Evolutionary conservation across 1,140 invertebrate genomes (phyloP), one percentile per base, ranked within the genome.

Genomic region (Campoletis sonorensis): DNA sequence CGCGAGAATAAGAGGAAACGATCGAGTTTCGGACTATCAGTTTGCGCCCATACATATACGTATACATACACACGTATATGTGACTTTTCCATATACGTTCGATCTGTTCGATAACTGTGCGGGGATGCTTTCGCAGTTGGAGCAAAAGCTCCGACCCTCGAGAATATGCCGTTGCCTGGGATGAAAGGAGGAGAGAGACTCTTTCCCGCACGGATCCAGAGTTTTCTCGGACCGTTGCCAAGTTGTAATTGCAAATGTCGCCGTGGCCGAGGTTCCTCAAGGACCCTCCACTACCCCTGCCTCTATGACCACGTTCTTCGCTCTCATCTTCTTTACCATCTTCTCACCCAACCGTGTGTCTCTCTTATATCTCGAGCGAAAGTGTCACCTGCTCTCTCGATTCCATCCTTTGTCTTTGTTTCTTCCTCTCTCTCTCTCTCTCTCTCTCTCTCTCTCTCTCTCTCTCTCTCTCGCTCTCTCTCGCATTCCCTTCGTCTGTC

Each of bases 181-280:
- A 21, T 16, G 27, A 30, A 33, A 21, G 4, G 26, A 67, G 21
- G 30, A 33, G 27, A 33, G 27, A 70, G 15, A 70, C 27, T 70
- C 27, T 70, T 33, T 18, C 26, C 27, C 67, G 67, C 67, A 70
- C 21, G 67, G 27, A 70, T 70, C 15, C 16, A 79, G 61, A n/a
- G 58, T 27, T 26, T 37, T 49, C 68, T 64, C 79, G 49, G 67
- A 67, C 73, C 80, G 75, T 70, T 77, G 68, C 80, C 76, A 81
- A 75, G 75, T 86, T 85, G 82, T 85, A 85, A 83, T 84, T 84
- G 82, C 82, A 82, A 86, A 85, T 84, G 78, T 78, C 80, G 58
- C 82, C 68, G 64, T 72, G 64, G 73, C 77, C 45, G 64, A 81
- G 64, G 80, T 77, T 77, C 58, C 80, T 81, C 75, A 78, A 81